These are phyloP conservation scores for Listronotus oregonensis DNA, from an alignment of 1,140 invertebrate genomes.

Conservation along the genomic window DNA sequence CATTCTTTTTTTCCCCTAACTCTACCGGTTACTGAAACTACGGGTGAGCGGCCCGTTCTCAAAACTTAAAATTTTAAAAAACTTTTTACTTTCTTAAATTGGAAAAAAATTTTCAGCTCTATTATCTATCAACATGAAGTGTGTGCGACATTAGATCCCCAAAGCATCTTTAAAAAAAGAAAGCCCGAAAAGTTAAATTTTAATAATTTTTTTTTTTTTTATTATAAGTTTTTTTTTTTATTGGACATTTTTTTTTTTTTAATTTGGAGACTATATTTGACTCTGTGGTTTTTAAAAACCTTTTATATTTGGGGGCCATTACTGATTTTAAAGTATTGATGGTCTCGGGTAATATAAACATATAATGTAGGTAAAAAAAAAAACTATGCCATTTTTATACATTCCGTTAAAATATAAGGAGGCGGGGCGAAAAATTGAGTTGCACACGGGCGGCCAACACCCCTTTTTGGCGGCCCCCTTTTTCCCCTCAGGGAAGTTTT, in stretches of 20 bases:
- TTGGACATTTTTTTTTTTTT: background rate
- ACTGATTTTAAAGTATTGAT: too few relatives aligned
- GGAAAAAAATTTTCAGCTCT: too few relatives aligned
- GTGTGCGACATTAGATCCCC: background rate
- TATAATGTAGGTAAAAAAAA: too few relatives aligned
- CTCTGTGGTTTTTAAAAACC: background rate
- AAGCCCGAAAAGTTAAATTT: background rate
- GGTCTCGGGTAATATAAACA: too few relatives aligned
- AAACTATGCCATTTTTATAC: too few relatives aligned
- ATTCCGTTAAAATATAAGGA: too few relatives aligned
- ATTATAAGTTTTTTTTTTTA: background rate
- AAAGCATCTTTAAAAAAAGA: slow-evolving; percentile 6
- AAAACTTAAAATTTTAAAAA: slow-evolving; percentile 11
- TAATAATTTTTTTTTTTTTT: background rate
- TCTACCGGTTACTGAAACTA: background rate
- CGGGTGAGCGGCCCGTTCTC: slow-evolving; percentile 1
- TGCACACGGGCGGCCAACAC: slow-evolving; percentile 4
- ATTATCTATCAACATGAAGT: background rate
- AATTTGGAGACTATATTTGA: slow-evolving; percentile 3
- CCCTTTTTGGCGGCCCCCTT: background rate
- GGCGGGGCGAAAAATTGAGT: background rate
- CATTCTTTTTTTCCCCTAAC: background rate
- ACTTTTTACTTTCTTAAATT: slow-evolving; percentile 1
- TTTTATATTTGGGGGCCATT: background rate
- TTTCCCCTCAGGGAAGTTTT: too few relatives aligned